Base-by-base conservation (phyloP, 2,113 vertebrate species). In the Mesocricetus auratus region DNA sequence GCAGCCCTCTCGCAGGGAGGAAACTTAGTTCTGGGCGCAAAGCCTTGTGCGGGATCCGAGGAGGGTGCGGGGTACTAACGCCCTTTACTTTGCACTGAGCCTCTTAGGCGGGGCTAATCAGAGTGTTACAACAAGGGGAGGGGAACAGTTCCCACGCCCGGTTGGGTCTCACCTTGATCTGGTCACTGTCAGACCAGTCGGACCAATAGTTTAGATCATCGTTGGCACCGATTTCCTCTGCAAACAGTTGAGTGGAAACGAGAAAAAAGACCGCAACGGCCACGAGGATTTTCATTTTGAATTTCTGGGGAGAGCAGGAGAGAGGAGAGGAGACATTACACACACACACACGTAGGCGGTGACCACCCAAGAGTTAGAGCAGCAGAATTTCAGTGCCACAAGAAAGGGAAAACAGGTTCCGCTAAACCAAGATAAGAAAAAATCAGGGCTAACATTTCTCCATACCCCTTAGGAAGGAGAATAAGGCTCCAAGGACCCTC, bases 181-280 rank as follows among this genome's bases (percentile, higher is more conserved):
- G 98, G 53, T 99, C 98, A 13, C 96, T 97, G 95, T 98, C 99
- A 2, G 99, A 98, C 99, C 99, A 99, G 96, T 98, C 98, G 2
- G 98, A 97, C 98, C 98, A 99, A 97, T 99, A 99, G 97, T 98
- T 99, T 15, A 98, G 97, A 71, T 99, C 99, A 95, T 99, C 99
- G 73, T 97, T 98, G 53, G 98, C 96, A 33, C 98, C 98, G 47
- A 98, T 97, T 81, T 99, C 99, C 82, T 99, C 98, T 8, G 99
- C 98, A 77, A 99, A 97, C 83, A 99, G 98, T 96, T 98, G 99
- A 8, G 98, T 98, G 56, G 98, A 98, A 97, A 98, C 96, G 92
- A 99, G 96, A 86, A 99, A 98, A 58, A 98, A 95, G 91, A 99
- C 97, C 13, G 99, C 98, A 92, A 99, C 94, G 31, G 99, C 98